A percentile compares a stretch with the other conserved stretches of the same genome.
These are phyloP conservation scores for Plebejus argus DNA, from an alignment of 2,888 invertebrate species.

Conservation along the genomic window DNA sequence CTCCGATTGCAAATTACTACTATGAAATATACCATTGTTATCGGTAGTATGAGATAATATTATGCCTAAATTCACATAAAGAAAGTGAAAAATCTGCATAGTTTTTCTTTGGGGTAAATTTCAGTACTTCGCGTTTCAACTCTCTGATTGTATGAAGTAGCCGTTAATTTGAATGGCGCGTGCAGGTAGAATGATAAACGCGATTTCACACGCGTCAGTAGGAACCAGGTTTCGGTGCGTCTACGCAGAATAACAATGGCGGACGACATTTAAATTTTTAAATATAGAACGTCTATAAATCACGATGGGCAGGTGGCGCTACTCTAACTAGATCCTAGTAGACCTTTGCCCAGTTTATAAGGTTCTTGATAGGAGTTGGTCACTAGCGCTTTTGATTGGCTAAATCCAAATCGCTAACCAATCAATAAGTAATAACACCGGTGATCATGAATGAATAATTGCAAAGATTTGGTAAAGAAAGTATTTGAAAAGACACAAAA, in stretches of 20 bases:
- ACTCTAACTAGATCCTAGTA: not conserved
- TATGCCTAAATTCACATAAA: not conserved
- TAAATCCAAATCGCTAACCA: too few relatives aligned
- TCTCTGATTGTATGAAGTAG: slow-evolving; percentile 37
- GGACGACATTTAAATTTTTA: slow-evolving; percentile 11
- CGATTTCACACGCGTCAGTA: slow-evolving; percentile 59
- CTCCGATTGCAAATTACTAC: too few relatives aligned
- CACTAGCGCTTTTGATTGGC: too few relatives aligned
- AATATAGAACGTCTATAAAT: not conserved
- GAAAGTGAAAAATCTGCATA: not conserved
- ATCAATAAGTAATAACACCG: too few relatives aligned
- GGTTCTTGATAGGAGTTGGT: too few relatives aligned
- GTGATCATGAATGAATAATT: too few relatives aligned
- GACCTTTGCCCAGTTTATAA: not conserved
- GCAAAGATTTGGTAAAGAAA: too few relatives aligned
- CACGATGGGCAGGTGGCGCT: not conserved
- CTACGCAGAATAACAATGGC: slow-evolving; percentile 21
- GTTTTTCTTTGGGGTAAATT: not conserved
- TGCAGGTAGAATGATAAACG: slow-evolving; percentile 58
- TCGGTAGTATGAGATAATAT: too few relatives aligned
- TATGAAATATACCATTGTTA: too few relatives aligned
- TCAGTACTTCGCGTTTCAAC: not conserved
- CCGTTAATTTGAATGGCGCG: slow-evolving; percentile 57
- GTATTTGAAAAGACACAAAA: not conserved
- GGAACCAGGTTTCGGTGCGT: slow-evolving; percentile 23